A percentile compares a stretch with the other conserved stretches of the same genome.
Evolutionary conservation across 2,888 invertebrate species (phyloP).

Genomic region (Pyrochroa serraticornis): DNA sequence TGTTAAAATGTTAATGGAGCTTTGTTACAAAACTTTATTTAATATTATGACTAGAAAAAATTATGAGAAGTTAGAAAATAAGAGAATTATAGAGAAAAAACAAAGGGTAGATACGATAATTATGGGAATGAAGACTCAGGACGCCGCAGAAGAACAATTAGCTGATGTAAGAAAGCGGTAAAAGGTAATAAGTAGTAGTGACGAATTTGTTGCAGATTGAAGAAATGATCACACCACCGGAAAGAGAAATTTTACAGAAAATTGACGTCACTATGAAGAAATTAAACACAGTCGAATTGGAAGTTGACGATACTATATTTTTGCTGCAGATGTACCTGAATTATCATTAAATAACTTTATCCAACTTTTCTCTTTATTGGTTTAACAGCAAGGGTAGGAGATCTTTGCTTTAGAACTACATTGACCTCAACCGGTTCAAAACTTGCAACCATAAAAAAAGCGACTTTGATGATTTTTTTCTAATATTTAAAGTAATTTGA

Average conservation of each 20-base stretch:
- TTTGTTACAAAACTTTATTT: slow-evolving; percentile 72
- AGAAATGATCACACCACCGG: slow-evolving; percentile 87
- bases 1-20: slow-evolving; percentile 71
- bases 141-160: slow-evolving; percentile 78
- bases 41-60: slow-evolving; percentile 72
- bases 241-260: slow-evolving; percentile 74
- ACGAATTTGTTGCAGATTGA: slow-evolving; percentile 66
- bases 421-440: no score
- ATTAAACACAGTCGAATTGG: slow-evolving; percentile 77
- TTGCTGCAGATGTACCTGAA: slow-evolving; percentile 77
- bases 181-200: neutral
- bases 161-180: slow-evolving; percentile 67
- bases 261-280: slow-evolving; percentile 78
- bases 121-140: slow-evolving; percentile 77
- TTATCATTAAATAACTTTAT: slow-evolving; percentile 53
- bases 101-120: slow-evolving; percentile 83
- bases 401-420: no score
- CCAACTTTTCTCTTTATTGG: neutral
- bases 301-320: slow-evolving; percentile 83
- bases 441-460: no score
- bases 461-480: no score
- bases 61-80: slow-evolving; percentile 70
- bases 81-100: slow-evolving; percentile 84
- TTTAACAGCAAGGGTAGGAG: no score
- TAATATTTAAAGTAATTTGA: neutral